Base-by-base conservation (phyloP, 2,888 invertebrate genomes). In the Drosophila nigricruria region DNA sequence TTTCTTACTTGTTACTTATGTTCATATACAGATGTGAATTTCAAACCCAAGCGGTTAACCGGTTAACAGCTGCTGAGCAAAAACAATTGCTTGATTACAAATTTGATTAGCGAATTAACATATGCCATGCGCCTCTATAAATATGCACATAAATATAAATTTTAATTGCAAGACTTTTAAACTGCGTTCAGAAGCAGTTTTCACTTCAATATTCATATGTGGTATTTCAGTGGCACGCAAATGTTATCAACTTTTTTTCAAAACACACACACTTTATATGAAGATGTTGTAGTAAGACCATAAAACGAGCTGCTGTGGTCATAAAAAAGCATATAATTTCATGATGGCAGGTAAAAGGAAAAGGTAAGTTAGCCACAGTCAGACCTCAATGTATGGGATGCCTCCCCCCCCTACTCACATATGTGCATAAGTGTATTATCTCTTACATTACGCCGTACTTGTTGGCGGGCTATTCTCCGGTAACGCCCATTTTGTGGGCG, bases 251-350 rank as follows among this genome's bases (percentile, higher is more conserved):
- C 34, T 42, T 62, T 53, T 53, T 52, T 56, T 50, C 30, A 34
- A 30, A 59, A 45, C 61, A 52, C 50, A 52, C 50, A 36, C 32
- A 43, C 32, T 64, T 30, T 40, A 25, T 77, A 36, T 49, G 27
- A 73, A 52, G 36, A 58, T 78, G 68, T 12, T 59, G 32, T 38
- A 66, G 58, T 66, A 52, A 50, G 12, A 32, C 8, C 43, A 49
- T 54, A 50, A 80, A 63, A 58, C 38, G 62, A 77, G 72, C 62
- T 80, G 60, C 40, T 61, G 53, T 32, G 27, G 52, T 30, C 71
- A 76, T 77, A 77, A 80, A 77, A 49, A 63, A 42, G 43, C 56
- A 45, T 45, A 59, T 54, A 54, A 70, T 59, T 65, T 70, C 25
- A 43, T 32, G 63, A 52, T 58, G 59, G 23, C 30, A 42, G 20